phyloP scores from a whole-genome alignment of 2,113 vertebrate species.

The Desmodus rotundus region DNA sequence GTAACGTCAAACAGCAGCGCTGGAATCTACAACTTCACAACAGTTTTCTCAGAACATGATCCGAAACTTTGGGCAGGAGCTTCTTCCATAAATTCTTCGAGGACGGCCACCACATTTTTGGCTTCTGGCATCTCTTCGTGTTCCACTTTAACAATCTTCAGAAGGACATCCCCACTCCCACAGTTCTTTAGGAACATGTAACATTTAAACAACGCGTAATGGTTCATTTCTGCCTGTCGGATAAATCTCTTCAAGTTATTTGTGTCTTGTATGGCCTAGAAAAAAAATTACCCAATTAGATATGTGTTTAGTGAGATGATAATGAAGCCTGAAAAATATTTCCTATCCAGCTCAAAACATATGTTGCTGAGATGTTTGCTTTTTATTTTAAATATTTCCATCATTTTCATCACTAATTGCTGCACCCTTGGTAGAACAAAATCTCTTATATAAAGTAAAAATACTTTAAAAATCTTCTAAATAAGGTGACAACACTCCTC shows the following conservation, averaged over 20 bases:
- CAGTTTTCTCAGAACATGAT: neutral
- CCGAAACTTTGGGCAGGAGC: constrained; percentile 47
- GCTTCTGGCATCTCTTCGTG: constrained; percentile 94
- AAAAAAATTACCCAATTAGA: constrained; percentile 55
- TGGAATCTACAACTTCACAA: neutral
- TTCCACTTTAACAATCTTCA: constrained; percentile 93
- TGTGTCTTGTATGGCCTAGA: constrained; percentile 97
- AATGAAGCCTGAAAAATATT: constrained; percentile 3
- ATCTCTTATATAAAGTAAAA: constrained; percentile 12
- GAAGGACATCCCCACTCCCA: constrained; percentile 92
- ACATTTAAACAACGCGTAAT: constrained; percentile 96
- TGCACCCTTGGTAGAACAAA: neutral
- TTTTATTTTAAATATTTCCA: constrained; percentile 34
- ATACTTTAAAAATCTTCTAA: neutral
- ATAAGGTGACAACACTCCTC: neutral
- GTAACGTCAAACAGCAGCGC: constrained; percentile 26
- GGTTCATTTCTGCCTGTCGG: constrained; percentile 96
- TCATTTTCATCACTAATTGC: constrained; percentile 1
- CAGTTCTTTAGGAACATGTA: constrained; percentile 94
- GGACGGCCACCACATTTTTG: constrained; percentile 90
- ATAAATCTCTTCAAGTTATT: constrained; percentile 98
- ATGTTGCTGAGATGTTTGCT: neutral
- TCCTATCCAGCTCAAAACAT: neutral
- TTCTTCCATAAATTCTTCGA: constrained; percentile 92
- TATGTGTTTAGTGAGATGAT: neutral